Evolutionary conservation across 2,797 vertebrate species (phyloP).

Genomic region (Sebastes kiyomatsui): DNA sequence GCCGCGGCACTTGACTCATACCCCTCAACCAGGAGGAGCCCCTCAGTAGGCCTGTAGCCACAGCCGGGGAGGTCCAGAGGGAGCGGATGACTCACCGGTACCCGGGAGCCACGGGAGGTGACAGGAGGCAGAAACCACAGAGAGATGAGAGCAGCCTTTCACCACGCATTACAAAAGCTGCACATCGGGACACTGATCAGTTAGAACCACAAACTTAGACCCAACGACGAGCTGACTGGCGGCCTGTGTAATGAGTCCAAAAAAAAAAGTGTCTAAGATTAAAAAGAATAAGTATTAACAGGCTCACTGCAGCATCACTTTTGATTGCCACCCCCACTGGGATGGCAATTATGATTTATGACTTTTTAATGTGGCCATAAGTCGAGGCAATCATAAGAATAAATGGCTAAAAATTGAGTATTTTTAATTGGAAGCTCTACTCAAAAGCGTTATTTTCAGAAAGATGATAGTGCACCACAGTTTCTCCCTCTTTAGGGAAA

Average conservation of each 20-base stretch:
- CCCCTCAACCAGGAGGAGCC: slow-evolving; percentile 39
- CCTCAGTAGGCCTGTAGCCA: slow-evolving; percentile 26
- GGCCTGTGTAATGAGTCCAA: slow-evolving; percentile 25
- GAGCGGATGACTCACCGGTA: slow-evolving; percentile 64
- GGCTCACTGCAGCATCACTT: slow-evolving; percentile 44
- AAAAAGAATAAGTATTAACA: slow-evolving; percentile 54
- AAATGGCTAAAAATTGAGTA: slow-evolving; percentile 44
- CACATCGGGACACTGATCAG: slow-evolving; percentile 1
- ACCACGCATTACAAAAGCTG: slow-evolving; percentile 38
- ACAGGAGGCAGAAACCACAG: slow-evolving; percentile 19
- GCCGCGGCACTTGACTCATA: slow-evolving; percentile 65
- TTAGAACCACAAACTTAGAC: slow-evolving; percentile 28
- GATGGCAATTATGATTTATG: slow-evolving; percentile 68
- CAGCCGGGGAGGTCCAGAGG: slow-evolving; percentile 24
- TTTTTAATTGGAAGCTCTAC: slow-evolving; percentile 60
- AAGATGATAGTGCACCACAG: slow-evolving; percentile 15
- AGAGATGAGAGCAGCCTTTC: slow-evolving; percentile 33
- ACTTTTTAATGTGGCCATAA: slow-evolving; percentile 71
- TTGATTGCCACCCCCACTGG: slow-evolving; percentile 49
- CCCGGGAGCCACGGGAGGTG: slow-evolving; percentile 24
- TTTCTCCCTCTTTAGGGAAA: background rate
- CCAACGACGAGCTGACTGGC: slow-evolving; percentile 8
- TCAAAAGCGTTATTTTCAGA: slow-evolving; percentile 46
- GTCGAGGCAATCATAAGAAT: slow-evolving; percentile 57
- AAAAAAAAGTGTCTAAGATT: slow-evolving; percentile 25